Base-by-base conservation (phyloP, 2,888 invertebrate genomes). In the Villa cingulata region DNA sequence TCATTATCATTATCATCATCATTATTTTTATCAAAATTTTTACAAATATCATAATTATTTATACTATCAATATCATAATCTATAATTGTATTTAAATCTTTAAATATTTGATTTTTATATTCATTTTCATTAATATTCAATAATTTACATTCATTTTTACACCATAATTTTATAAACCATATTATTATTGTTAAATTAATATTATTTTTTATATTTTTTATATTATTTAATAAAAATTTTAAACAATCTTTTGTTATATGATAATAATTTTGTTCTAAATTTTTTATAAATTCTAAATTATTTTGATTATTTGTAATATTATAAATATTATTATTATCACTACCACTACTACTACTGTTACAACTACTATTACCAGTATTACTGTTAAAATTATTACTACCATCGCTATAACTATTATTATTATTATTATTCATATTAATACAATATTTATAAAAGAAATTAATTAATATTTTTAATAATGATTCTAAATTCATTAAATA, bases 221-320 rank as follows among this genome's bases (percentile, higher is more conserved):
- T 45, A 10, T 58, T 59, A 43, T 67, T 62, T 12, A 68, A 62
- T 14, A 62, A n/a, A n/a, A n/a, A 56, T 48, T 66, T 67, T 2
- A 68, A 58, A 43, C 66, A 66, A 46, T 69, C 65, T 55, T 62
- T 66, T 37, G 66, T 63, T 2, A 69, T 58, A 42, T 68, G 69
- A 20, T 64, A 59, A 46, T 69, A 65, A 48, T 65, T 59, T 7
- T 55, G 56, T 43, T 64, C 65, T 14, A 66, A 54, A 20, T 61
- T 56, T 41, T 56, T 55, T 55, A 61, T 59, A 53, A 62, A 68
- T 50, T 66, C 65, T 23, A 59, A 56, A 42, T 64, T 62, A 36
- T 46, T 44, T n/a, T n/a, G n/a, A n/a, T n/a, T n/a, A n/a, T n/a
- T n/a, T n/a, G n/a, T n/a, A n/a, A n/a, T n/a, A n/a, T n/a, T n/a